A percentile compares a stretch with the other conserved stretches of the same genome.
These are phyloP conservation scores for Lamellibrachia satsuma DNA, from an alignment of 2,888 invertebrate species.

Conservation along the genomic window DNA sequence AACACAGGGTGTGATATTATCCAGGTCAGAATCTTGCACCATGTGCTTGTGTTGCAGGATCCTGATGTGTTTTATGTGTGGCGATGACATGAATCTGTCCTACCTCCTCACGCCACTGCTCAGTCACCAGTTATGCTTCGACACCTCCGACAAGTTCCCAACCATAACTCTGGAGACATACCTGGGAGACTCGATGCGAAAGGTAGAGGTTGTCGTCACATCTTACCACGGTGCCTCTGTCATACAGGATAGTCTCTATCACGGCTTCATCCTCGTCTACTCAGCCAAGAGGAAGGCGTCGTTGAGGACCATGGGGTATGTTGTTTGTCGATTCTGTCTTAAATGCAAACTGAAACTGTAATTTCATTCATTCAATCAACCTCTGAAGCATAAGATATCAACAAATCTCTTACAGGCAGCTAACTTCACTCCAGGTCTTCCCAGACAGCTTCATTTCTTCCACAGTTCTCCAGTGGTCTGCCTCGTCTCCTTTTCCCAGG, in stretches of 20 bases:
- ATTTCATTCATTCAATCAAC: too few species aligned
- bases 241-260: conserved; percentile 84
- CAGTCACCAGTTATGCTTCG: conserved; percentile 85
- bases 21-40: background rate
- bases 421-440: too few species aligned
- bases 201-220: conserved; percentile 79
- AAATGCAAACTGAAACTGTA: background rate
- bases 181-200: conserved; percentile 86
- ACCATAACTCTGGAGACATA: conserved; percentile 91
- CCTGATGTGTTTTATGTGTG: conserved; percentile 90
- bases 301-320: conserved; percentile 83
- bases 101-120: conserved; percentile 87
- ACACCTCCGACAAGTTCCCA: conserved; percentile 79
- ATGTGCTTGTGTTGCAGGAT: conserved; percentile 67
- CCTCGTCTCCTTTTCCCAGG: too few species aligned
- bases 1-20: too few species aligned
- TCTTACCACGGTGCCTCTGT: conserved; percentile 93
- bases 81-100: conserved; percentile 90
- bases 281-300: conserved; percentile 95
- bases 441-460: too few species aligned
- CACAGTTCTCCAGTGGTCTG: too few species aligned
- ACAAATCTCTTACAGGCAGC: too few species aligned
- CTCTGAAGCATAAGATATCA: too few species aligned
- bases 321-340: background rate
- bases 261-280: conserved; percentile 93